Evolutionary conservation across 1,140 invertebrate genomes (phyloP), one percentile per base, ranked within the genome.

Genomic region (Macrosteles quadrilineatus): DNA sequence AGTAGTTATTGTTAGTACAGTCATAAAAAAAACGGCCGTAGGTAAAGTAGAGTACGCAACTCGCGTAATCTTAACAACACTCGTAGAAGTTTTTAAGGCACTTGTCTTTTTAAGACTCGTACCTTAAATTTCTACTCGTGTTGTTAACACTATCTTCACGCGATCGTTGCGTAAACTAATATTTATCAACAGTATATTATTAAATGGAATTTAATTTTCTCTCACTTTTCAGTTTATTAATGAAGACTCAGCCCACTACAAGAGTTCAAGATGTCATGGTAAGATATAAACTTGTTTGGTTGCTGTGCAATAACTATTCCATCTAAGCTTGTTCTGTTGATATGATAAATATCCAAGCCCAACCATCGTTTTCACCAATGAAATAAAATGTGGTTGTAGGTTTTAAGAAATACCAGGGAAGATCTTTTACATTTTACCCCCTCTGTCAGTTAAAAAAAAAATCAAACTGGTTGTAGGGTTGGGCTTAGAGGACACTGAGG

Each of bases 231-330:
- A 90, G 84, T 91, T 91, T 78, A 81, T 83, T 59, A 86, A 87
- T 57, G 84, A 87, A 69, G 82, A 87, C 67, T 83, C 86, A 67
- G 85, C 87, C 31, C 88, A 92, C 77, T 94, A 92, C 78, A 93
- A 92, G 80, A 92, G 87, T 79, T 83, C 84, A 47, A 83, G 86
- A 55, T 92, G 90, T 68, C 85, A 83, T 83, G 90, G 91, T 93
- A 47, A 63, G 68, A 23, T 29, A 32, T 64, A n/a, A 36, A 59
- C 72, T n/a, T 36, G 17, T n/a, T n/a, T 11, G 17, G 17, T 43
- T 43, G 9, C 36, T 43, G 17, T 43, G 36, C 57, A 73, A 62
- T 53, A 57, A 71, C 19, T 72, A 30, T 72, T 0, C 47, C 45
- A 40, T 67, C 70, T 64, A 71, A 74, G 62, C 17, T 43, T 9